Conservation (phyloP, 2,113 vertebrate genomes). For the Pseudonaja textilis region DNA sequence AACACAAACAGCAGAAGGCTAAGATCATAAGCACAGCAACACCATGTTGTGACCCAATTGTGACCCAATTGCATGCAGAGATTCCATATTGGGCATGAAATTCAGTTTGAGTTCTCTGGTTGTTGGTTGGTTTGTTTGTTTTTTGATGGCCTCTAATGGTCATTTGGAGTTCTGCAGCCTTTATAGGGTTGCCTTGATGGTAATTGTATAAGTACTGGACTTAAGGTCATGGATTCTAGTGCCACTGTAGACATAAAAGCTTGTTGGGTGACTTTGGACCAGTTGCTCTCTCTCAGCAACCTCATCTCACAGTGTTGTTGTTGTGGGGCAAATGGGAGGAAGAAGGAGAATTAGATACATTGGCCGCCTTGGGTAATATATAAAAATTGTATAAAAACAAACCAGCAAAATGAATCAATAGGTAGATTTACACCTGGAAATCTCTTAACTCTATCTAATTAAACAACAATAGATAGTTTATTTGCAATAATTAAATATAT, state of each 20-base stretch:
- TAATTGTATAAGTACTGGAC: background rate
- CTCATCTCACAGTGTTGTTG: background rate
- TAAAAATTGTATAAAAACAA: background rate
- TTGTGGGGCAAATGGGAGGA: background rate
- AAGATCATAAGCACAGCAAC: background rate
- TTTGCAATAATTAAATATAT: background rate
- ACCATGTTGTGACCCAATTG: too few relatives aligned
- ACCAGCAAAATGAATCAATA: background rate
- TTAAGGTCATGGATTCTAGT: background rate
- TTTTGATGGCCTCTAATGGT: background rate
- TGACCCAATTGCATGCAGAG: background rate
- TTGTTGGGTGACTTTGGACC: background rate
- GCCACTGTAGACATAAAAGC: background rate
- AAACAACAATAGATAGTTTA: background rate
- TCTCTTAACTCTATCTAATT: background rate
- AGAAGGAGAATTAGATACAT: background rate
- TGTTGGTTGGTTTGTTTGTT: too few relatives aligned
- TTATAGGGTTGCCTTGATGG: background rate
- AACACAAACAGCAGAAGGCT: background rate
- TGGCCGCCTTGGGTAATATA: background rate
- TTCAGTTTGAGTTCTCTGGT: background rate
- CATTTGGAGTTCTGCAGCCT: background rate
- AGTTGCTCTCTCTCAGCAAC: background rate
- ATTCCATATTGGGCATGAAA: background rate
- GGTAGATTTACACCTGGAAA: background rate